phyloP scores from a whole-genome alignment of 2,888 invertebrate species.

The Anaspis maculata region DNA sequence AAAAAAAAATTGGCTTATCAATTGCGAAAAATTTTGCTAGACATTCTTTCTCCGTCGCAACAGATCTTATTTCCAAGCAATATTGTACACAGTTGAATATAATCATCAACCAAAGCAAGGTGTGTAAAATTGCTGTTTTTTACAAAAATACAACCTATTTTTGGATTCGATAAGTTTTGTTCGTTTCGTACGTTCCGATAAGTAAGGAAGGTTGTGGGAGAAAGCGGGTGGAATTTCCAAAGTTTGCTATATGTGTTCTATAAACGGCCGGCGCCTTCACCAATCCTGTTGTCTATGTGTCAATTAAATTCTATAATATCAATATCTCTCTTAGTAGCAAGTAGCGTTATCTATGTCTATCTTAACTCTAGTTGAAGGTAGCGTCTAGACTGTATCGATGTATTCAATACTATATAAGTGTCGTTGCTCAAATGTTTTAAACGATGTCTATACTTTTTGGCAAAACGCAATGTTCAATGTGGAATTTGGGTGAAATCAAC shows the following conservation, averaged over 20 bases:
- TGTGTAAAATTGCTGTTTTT: too few relatives aligned
- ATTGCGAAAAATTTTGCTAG: too few relatives aligned
- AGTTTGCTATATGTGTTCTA: background rate
- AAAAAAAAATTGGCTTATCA: too few relatives aligned
- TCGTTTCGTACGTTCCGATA: too few relatives aligned
- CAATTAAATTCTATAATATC: slow-evolving; percentile 33
- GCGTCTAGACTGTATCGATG: slow-evolving; percentile 36
- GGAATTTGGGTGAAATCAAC: slow-evolving; percentile 46
- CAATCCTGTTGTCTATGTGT: slow-evolving; percentile 32
- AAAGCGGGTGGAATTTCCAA: background rate
- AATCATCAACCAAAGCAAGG: too few relatives aligned
- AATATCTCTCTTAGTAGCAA: slow-evolving; percentile 24
- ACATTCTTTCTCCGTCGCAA: too few relatives aligned
- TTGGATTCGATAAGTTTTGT: too few relatives aligned
- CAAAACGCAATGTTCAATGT: slow-evolving; percentile 41
- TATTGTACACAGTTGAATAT: too few relatives aligned
- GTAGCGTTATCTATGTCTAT: slow-evolving; percentile 26
- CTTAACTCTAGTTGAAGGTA: slow-evolving; percentile 28
- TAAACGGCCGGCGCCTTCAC: slow-evolving; percentile 14
- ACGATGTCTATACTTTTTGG: slow-evolving; percentile 40
- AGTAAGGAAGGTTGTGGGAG: too few relatives aligned
- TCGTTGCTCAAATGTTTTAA: slow-evolving; percentile 39
- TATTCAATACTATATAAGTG: slow-evolving; percentile 39
- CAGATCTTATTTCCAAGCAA: too few relatives aligned
- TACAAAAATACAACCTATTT: too few relatives aligned